phyloP scores from a whole-genome alignment of 2,888 invertebrate genomes.

The Bimastos eiseni region DNA sequence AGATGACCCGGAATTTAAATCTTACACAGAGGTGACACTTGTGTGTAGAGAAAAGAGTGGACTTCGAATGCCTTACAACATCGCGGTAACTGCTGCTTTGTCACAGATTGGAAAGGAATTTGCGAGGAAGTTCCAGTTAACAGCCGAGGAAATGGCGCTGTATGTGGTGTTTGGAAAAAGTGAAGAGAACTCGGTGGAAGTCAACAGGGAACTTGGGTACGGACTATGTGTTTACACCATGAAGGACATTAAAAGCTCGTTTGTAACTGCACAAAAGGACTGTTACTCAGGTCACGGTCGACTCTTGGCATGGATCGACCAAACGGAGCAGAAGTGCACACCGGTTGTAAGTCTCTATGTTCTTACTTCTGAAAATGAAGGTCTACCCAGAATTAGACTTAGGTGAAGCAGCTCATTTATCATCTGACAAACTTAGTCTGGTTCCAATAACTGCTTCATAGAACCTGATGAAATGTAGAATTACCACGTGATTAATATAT shows the following conservation, averaged over 20 bases:
- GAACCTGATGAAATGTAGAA: no score
- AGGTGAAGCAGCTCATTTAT: no score
- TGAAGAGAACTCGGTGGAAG: background rate
- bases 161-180: conserved; percentile 35
- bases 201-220: conserved; percentile 29
- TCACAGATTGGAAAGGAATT: conserved; percentile 38
- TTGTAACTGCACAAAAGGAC: conserved; percentile 39
- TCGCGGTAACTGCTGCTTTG: conserved; percentile 41
- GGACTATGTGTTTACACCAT: conserved; percentile 43
- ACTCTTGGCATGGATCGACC: conserved; percentile 40
- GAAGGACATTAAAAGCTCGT: conserved; percentile 34
- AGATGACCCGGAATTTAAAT: conserved; percentile 51
- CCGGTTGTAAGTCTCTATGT: conserved; percentile 37
- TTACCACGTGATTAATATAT: no score
- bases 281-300: conserved; percentile 41
- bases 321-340: conserved; percentile 31
- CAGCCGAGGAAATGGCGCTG: conserved; percentile 32
- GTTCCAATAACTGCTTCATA: no score
- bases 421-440: no score
- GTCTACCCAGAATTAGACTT: background rate
- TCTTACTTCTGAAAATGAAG: background rate
- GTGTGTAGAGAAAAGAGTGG: conserved; percentile 41
- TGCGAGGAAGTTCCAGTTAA: conserved; percentile 28
- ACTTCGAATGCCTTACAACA: conserved; percentile 35
- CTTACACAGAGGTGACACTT: conserved; percentile 59